Percentiles rank a stretch among this genome's conserved stretches.
Conservation (phyloP, 1,140 invertebrate genomes). For the Caenorhabditis tropicalis region DNA sequence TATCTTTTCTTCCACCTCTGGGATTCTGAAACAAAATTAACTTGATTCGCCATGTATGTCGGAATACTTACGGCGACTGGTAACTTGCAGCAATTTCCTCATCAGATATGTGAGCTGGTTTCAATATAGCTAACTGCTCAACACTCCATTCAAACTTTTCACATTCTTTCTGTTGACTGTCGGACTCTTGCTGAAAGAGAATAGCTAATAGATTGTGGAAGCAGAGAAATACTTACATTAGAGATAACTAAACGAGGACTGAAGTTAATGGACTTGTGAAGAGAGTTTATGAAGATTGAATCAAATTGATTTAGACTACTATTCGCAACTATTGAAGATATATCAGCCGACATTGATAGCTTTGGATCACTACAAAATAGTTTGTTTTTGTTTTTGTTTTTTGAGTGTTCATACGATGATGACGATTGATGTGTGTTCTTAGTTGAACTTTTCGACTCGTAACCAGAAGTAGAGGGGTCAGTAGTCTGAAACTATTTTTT, state of each 20-base stretch:
- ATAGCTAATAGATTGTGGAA: neutral
- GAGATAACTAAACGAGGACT: constrained; percentile 2
- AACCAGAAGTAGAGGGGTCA: neutral
- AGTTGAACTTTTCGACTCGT: neutral
- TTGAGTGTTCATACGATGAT: neutral
- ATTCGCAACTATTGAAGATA: neutral
- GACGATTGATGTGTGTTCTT: neutral
- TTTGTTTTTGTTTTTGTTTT: neutral
- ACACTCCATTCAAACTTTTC: constrained; percentile 27
- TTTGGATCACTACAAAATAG: neutral
- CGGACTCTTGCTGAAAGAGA: neutral
- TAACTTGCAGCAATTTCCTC: constrained; percentile 11
- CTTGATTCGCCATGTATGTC: neutral
- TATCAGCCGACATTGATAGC: neutral
- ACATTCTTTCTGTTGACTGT: neutral
- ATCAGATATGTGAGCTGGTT: neutral
- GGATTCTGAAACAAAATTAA: neutral
- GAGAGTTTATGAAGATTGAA: neutral
- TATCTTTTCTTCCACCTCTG: constrained; percentile 28
- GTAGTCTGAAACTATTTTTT: neutral
- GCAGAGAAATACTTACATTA: neutral
- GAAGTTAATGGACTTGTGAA: constrained; percentile 26
- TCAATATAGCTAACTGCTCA: constrained; percentile 3
- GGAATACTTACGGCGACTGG: neutral
- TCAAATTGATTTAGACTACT: neutral